phyloP scores from a whole-genome alignment of 2,888 invertebrate species.

The Tortricodes alternella region DNA sequence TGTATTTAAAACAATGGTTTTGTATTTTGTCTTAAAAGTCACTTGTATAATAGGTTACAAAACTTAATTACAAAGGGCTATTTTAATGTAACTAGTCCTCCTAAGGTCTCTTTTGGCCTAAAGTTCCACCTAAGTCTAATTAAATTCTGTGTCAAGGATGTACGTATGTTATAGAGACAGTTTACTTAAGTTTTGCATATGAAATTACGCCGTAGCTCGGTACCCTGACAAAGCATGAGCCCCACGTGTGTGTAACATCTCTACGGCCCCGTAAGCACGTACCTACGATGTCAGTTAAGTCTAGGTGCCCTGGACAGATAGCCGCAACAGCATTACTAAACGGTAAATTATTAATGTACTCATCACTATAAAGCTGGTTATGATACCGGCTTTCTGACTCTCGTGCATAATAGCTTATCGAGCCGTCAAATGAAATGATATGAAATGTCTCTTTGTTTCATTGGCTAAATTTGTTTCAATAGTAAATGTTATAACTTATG shows the following conservation, averaged over 20 bases:
- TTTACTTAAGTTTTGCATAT: conserved; percentile 30
- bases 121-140: conserved; percentile 16
- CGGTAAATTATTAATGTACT: conserved; percentile 52
- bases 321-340: conserved; percentile 16
- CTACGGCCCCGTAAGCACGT: too few relatives aligned
- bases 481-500: too few relatives aligned
- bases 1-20: too few relatives aligned
- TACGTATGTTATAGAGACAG: conserved; percentile 9
- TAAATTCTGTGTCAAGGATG: conserved; percentile 23
- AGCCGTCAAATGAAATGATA: too few relatives aligned
- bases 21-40: too few relatives aligned
- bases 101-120: not conserved
- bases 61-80: too few relatives aligned
- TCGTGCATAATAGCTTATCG: conserved; percentile 17
- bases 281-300: conserved; percentile 10
- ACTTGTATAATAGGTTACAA: too few relatives aligned
- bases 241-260: not conserved
- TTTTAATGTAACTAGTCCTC: not conserved
- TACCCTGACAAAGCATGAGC: not conserved
- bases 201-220: conserved; percentile 14
- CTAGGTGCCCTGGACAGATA: conserved; percentile 15
- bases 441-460: not conserved
- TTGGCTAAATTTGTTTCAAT: too few relatives aligned
- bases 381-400: conserved; percentile 1
- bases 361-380: conserved; percentile 44